Evolutionary conservation across 2,113 vertebrate genomes (phyloP).

Genomic region (Ardeotis arabs): DNA sequence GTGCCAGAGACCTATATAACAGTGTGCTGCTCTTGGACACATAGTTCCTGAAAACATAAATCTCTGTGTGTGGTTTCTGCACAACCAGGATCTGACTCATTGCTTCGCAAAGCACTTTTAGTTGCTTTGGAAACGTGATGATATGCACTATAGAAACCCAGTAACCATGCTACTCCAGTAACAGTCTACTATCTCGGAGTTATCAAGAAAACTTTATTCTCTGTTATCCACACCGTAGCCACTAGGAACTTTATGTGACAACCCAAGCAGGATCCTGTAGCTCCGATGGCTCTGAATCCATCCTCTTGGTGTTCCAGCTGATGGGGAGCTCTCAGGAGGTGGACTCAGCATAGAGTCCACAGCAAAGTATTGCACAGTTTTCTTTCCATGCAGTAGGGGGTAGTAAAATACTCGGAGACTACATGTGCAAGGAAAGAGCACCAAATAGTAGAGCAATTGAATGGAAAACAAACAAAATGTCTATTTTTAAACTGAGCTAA

Average conservation of each 20-base stretch:
- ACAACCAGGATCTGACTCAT: constrained; percentile 53
- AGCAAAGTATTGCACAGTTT: constrained; percentile 1
- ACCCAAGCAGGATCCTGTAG: background rate
- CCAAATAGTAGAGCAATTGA: constrained; percentile 10
- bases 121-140: constrained; percentile 50
- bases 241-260: background rate
- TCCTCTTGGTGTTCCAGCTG: background rate
- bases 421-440: constrained; percentile 20
- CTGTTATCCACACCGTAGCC: background rate
- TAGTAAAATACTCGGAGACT: constrained; percentile 61
- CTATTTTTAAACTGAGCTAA: constrained; percentile 54
- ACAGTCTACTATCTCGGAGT: background rate
- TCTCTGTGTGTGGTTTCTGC: constrained; percentile 50
- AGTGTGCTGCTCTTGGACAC: constrained; percentile 33
- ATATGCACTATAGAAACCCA: constrained; percentile 1
- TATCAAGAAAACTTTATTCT: background rate
- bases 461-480: constrained; percentile 57
- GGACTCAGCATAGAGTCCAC: background rate
- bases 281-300: background rate
- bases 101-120: constrained; percentile 58
- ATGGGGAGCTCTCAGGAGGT: background rate
- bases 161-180: background rate
- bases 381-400: constrained; percentile 54
- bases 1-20: constrained; percentile 32
- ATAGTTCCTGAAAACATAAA: constrained; percentile 42